These are phyloP conservation scores for Drosophila colorata DNA, from an alignment of 2,888 invertebrate genomes.

Conservation along the genomic window DNA sequence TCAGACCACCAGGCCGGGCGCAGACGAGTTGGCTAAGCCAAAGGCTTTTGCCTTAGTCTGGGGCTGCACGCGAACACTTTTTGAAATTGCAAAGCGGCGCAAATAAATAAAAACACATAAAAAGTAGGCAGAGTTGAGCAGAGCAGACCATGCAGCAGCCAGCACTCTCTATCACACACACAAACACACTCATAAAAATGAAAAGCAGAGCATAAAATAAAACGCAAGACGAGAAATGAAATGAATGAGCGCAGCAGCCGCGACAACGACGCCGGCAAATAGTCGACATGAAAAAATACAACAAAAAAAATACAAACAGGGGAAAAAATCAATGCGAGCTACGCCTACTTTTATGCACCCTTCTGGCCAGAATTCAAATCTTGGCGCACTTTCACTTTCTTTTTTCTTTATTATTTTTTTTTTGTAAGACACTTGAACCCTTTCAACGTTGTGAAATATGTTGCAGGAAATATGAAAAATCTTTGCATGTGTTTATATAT, in stretches of 20 bases:
- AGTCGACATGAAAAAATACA: constrained; percentile 26
- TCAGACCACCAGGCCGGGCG: not conserved
- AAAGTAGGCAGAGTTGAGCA: constrained; percentile 73
- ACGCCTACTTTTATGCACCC: constrained; percentile 44
- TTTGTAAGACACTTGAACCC: constrained; percentile 62
- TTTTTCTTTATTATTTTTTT: constrained; percentile 22
- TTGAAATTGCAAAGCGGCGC: constrained; percentile 81
- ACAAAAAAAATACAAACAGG: not conserved
- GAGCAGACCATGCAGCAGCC: constrained; percentile 23
- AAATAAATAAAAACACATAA: constrained; percentile 80
- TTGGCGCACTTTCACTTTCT: constrained; percentile 57
- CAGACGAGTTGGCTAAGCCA: constrained; percentile 48
- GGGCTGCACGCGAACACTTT: constrained; percentile 71
- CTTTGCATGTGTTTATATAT: constrained; percentile 53
- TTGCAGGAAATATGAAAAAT: constrained; percentile 76
- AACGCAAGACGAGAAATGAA: constrained; percentile 72
- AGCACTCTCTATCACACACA: constrained; percentile 21
- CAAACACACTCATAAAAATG: constrained; percentile 56
- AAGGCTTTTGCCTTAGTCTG: constrained; percentile 53
- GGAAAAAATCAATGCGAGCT: constrained; percentile 67
- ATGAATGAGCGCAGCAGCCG: constrained; percentile 70
- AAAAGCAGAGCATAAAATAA: constrained; percentile 71
- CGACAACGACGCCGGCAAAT: constrained; percentile 38
- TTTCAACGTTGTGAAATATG: constrained; percentile 71
- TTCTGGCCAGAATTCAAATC: constrained; percentile 23